Percentiles rank a stretch among this genome's conserved stretches.
Evolutionary conservation across 2,113 vertebrate species (phyloP).

Genomic region (Alligator mississippiensis): DNA sequence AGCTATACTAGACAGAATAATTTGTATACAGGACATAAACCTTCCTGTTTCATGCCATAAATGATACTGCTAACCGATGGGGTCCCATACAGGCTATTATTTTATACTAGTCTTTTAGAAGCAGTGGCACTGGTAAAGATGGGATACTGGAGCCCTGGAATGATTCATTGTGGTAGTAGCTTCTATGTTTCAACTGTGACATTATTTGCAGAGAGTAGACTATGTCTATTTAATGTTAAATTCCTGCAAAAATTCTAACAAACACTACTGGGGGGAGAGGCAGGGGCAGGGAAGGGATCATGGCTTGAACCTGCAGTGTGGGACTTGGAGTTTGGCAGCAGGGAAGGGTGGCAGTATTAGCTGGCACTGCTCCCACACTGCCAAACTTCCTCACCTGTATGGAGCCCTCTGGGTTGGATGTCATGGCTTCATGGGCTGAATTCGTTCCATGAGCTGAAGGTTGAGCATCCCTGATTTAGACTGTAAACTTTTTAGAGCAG

Average conservation of each 20-base stretch:
- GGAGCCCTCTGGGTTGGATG: too few species aligned
- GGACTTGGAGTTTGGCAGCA: too few species aligned
- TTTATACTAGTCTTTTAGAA: not conserved
- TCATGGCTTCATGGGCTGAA: too few species aligned
- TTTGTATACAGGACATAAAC: not conserved
- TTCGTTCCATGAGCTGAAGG: too few species aligned
- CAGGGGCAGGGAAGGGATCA: too few species aligned
- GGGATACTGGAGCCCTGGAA: not conserved
- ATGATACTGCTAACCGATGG: not conserved
- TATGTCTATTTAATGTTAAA: not conserved
- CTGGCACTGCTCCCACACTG: too few species aligned
- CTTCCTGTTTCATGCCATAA: not conserved
- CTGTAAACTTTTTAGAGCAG: not conserved
- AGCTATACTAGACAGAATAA: not conserved
- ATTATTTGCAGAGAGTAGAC: not conserved
- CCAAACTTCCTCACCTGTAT: too few species aligned
- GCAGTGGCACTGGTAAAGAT: not conserved
- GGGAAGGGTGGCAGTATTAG: too few species aligned
- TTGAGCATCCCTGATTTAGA: not conserved
- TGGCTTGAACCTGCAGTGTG: too few species aligned
- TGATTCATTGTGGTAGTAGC: not conserved
- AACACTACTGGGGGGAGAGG: too few species aligned
- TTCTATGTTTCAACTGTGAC: not conserved
- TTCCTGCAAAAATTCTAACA: not conserved
- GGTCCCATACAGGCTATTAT: not conserved